Evolutionary conservation across 2,113 vertebrate species (phyloP).

Genomic region (Proteles cristata): DNA sequence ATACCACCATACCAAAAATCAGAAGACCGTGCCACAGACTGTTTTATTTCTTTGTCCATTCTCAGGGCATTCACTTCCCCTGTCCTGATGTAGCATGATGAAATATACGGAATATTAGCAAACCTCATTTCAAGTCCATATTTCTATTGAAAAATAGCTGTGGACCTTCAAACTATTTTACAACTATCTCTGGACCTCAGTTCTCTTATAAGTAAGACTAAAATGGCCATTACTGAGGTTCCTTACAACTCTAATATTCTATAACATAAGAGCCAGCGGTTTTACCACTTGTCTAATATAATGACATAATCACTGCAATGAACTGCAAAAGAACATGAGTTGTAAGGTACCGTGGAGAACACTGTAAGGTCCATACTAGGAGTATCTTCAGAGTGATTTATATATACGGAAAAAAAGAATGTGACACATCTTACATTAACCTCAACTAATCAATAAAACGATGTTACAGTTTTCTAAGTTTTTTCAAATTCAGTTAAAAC

Average conservation of each 20-base stretch:
- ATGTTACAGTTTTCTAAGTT: background rate
- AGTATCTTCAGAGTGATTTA: background rate
- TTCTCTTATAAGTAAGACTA: constrained; percentile 16
- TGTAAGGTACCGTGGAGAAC: background rate
- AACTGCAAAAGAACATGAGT: background rate
- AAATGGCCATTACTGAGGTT: background rate
- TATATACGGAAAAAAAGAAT: background rate
- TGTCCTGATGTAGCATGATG: background rate
- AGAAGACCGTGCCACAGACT: background rate
- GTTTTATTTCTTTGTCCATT: background rate
- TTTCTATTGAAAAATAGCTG: background rate
- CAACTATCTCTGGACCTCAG: background rate
- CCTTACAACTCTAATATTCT: background rate
- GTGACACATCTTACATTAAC: background rate
- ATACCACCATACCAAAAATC: background rate
- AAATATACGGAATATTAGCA: background rate
- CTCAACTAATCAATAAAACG: background rate
- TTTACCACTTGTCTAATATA: background rate
- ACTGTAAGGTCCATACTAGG: background rate
- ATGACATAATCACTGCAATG: background rate
- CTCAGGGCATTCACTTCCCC: background rate
- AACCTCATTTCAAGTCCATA: background rate
- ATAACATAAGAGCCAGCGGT: background rate
- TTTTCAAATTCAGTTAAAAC: background rate
- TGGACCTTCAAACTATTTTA: background rate